These are phyloP conservation scores for Eremophila alpestris DNA, from an alignment of 2,797 vertebrate genomes.

Conservation along the genomic window DNA sequence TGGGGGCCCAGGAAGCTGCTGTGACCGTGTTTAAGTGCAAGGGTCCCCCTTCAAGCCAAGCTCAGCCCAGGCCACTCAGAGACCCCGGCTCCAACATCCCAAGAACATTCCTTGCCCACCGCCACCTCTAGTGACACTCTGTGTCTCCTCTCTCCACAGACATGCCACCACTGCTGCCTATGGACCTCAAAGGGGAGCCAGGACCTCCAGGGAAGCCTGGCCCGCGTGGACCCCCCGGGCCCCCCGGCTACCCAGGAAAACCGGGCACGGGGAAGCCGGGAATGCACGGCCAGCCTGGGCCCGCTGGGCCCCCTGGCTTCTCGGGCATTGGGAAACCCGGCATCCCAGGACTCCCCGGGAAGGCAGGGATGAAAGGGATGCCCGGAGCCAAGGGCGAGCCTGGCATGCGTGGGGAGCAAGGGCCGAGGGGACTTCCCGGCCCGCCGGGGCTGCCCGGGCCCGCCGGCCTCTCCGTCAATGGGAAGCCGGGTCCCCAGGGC, in stretches of 20 bases:
- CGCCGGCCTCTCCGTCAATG: conserved; percentile 91
- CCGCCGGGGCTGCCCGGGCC: conserved; percentile 93
- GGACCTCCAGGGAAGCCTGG: conserved; percentile 94
- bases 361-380: conserved; percentile 89
- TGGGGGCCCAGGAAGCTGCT: neutral
- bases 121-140: neutral
- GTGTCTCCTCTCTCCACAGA: conserved; percentile 80
- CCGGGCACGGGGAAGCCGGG: conserved; percentile 93
- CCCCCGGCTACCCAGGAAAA: conserved; percentile 90
- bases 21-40: neutral
- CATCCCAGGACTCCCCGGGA: conserved; percentile 91
- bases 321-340: conserved; percentile 94
- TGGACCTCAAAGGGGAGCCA: conserved; percentile 94
- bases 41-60: too few species aligned
- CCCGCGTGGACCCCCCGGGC: conserved; percentile 89
- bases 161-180: conserved; percentile 86
- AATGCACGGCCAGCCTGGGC: conserved; percentile 90
- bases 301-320: conserved; percentile 90
- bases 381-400: conserved; percentile 86
- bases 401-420: conserved; percentile 91
- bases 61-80: neutral
- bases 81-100: fast-evolving
- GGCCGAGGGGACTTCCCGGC: conserved; percentile 86
- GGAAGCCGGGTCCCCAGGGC: conserved; percentile 92
- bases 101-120: fast-evolving